Evolutionary conservation across 2,797 vertebrate genomes (phyloP).

Genomic region (Trichosurus vulpecula): DNA sequence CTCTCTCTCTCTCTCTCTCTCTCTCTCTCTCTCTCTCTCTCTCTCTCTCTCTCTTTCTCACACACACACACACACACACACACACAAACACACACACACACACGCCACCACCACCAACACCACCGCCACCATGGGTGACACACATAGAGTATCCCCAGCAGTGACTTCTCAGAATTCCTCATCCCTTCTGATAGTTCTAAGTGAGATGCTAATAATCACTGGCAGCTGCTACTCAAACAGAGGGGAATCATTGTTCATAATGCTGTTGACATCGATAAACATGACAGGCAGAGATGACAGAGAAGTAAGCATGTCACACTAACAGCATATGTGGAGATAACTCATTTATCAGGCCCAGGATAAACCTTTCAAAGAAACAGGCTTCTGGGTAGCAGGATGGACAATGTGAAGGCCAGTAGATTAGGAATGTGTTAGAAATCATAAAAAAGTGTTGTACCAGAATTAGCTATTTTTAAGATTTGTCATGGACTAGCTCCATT

Average conservation of each 20-base stretch:
- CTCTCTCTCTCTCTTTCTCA: too few relatives aligned
- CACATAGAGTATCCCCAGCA: too few relatives aligned
- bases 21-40: too few relatives aligned
- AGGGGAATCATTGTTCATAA: conserved; percentile 74
- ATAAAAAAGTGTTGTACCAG: conserved; percentile 31
- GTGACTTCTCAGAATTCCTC: too few relatives aligned
- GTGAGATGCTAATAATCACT: conserved; percentile 68
- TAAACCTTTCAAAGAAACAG: conserved; percentile 78
- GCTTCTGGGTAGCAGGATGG: conserved; percentile 78
- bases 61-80: too few relatives aligned
- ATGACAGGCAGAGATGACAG: conserved; percentile 65
- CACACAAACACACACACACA: too few relatives aligned
- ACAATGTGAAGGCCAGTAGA: conserved; percentile 82
- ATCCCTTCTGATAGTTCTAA: neutral
- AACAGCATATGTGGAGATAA: conserved; percentile 82
- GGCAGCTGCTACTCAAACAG: conserved; percentile 65
- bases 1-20: too few relatives aligned
- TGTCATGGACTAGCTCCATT: conserved; percentile 82
- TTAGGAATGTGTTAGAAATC: conserved; percentile 79
- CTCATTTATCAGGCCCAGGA: conserved; percentile 86
- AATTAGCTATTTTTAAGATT: conserved; percentile 77
- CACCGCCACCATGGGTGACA: too few relatives aligned
- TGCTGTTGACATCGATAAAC: conserved; percentile 75
- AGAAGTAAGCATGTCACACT: conserved; percentile 79
- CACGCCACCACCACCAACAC: too few relatives aligned